Evolutionary conservation across 2,888 invertebrate genomes (phyloP).

Genomic region (Chironomus riparius): DNA sequence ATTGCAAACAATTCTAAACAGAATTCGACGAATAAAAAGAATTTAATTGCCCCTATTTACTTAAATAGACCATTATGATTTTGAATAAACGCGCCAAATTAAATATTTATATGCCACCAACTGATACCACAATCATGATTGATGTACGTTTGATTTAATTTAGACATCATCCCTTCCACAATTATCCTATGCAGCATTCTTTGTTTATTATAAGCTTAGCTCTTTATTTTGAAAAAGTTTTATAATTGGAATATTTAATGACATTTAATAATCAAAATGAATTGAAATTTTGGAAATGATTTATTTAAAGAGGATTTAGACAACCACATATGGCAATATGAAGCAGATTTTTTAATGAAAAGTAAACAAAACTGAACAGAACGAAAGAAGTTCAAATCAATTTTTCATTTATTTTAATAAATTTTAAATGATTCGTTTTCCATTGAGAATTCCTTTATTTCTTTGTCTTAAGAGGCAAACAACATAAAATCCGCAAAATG

Average conservation of each 20-base stretch:
- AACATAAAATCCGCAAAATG: not conserved
- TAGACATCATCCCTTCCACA: not conserved
- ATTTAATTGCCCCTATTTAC: constrained; percentile 22
- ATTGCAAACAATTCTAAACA: too few relatives aligned
- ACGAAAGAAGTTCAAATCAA: not conserved
- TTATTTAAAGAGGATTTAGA: not conserved
- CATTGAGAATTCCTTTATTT: not conserved
- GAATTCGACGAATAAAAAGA: not conserved
- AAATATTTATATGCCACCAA: constrained; percentile 1
- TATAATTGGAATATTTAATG: not conserved
- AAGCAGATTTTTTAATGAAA: not conserved
- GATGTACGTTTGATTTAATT: constrained; percentile 12
- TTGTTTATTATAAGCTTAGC: not conserved
- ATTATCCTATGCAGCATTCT: not conserved
- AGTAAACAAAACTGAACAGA: not conserved
- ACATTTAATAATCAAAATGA: not conserved
- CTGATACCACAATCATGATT: constrained; percentile 4
- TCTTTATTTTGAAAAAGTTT: not conserved
- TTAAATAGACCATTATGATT: constrained; percentile 9
- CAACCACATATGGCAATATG: not conserved
- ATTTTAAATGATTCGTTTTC: too few relatives aligned
- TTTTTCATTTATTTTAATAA: not conserved
- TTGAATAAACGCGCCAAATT: not conserved
- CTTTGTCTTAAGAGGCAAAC: not conserved
- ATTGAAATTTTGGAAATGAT: not conserved